Base-by-base conservation (phyloP, 2,113 vertebrate species). In the Pygoscelis adeliae region DNA sequence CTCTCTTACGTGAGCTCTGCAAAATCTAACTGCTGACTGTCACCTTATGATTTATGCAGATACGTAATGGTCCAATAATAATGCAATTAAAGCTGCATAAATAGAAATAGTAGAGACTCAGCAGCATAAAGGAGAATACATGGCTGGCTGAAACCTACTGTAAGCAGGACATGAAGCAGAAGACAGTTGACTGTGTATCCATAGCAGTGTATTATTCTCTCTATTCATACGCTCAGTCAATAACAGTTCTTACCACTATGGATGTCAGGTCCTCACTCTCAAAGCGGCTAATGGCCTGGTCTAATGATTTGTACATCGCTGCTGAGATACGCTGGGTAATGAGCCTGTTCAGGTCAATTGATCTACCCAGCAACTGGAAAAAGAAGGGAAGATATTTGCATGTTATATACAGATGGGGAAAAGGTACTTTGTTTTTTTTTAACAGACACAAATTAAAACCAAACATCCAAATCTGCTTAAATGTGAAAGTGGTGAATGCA, bases 201-300 rank as follows among this genome's bases (percentile, higher is more conserved):
- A 13, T 1, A 76, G 73, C 66, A 96, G 73, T 72, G 38, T 14
- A 62, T 86, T 52, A 58, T 19, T 83, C 55, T 92, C 55, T 47
- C 38, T 87, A 13, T 66, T 92, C 65, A 42, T 21, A 23, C 15
- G 56, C 53, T 26, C 67, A 65, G 79, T 56, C 91, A 70, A 7
- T 42, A 89, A 7, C 30, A 77, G 44, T 34, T 87, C 98, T 99
- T 96, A 99, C 99, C 99, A 99, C 99, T 23, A 99, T 99, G 83
- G 99, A 99, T 8, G 99, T 99, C 91, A 99, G 98, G 94, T 99
- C 99, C 97, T 99, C 99, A 7, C 99, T 99, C 98, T 99, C 99
- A 58, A 99, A 99, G 97, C 99, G 99, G 97, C 99, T 99, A 97
- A 99, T 99, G 89, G 99, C 99, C 55, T 99, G 99, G 96, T 99